Evolutionary conservation across 2,888 invertebrate genomes (phyloP).

Genomic region (Scrobipalpa costella): DNA sequence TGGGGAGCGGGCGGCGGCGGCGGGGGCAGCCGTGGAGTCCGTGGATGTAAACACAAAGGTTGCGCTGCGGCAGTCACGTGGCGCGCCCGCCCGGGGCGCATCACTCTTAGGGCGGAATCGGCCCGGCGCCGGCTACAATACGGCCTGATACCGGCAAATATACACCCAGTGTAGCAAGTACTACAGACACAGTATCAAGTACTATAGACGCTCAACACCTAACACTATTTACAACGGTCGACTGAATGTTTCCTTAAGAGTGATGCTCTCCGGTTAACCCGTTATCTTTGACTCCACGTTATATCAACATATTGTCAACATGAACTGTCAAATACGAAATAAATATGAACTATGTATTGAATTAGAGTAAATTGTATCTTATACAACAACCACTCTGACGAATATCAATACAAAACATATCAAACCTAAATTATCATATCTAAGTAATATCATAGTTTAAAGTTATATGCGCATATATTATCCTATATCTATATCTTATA

Average conservation of each 20-base stretch:
- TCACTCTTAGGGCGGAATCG: slow-evolving; percentile 70
- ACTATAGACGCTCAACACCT: background rate
- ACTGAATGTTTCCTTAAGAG: slow-evolving; percentile 55
- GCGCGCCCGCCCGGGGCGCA: slow-evolving; percentile 78
- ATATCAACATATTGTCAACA: slow-evolving; percentile 43
- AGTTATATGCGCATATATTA: slow-evolving; percentile 3
- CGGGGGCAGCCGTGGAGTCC: slow-evolving; percentile 51
- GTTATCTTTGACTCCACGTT: slow-evolving; percentile 39
- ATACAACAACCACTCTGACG: slow-evolving; percentile 76
- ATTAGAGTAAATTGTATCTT: slow-evolving; percentile 68
- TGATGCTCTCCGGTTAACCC: slow-evolving; percentile 64
- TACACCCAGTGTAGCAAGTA: background rate
- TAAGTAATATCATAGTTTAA: slow-evolving; percentile 35
- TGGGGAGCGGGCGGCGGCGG: slow-evolving; percentile 42
- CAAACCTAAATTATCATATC: slow-evolving; percentile 63
- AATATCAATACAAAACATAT: slow-evolving; percentile 80
- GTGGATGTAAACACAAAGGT: slow-evolving; percentile 76
- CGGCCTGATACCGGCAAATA: background rate
- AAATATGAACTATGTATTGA: slow-evolving; percentile 55
- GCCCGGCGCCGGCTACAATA: background rate
- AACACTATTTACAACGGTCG: background rate
- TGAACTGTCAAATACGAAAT: slow-evolving; percentile 15
- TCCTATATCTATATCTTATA: background rate
- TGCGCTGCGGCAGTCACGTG: slow-evolving; percentile 77
- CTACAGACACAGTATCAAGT: background rate